phyloP scores from a whole-genome alignment of 2,888 invertebrate species.

The Leucozona laternaria region DNA sequence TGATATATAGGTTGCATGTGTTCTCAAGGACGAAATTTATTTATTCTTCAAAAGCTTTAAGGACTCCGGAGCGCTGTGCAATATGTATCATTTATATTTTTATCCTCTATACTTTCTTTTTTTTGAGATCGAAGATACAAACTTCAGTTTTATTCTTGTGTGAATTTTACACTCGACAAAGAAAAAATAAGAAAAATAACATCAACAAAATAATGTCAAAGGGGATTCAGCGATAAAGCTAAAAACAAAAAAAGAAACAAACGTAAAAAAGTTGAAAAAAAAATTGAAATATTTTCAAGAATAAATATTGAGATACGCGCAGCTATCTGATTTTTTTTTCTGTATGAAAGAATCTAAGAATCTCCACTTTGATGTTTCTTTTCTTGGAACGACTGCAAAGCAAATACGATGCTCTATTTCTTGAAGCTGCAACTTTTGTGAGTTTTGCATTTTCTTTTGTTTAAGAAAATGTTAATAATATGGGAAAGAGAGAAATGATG shows the following conservation, averaged over 20 bases:
- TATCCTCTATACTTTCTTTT: not conserved
- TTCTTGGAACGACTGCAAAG: not conserved
- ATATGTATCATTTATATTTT: not conserved
- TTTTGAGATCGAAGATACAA: slow-evolving; percentile 8
- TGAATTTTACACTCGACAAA: not conserved
- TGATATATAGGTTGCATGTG: not conserved
- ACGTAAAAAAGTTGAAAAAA: not conserved
- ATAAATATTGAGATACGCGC: slow-evolving; percentile 5
- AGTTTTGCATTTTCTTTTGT: not conserved
- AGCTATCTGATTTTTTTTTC: not conserved
- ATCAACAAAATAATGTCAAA: slow-evolving; percentile 4
- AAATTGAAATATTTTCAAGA: slow-evolving; percentile 2
- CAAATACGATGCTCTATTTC: slow-evolving; percentile 7
- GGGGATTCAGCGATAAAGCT: not conserved
- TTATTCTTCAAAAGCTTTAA: slow-evolving; percentile 2
- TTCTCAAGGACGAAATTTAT: slow-evolving; percentile 17
- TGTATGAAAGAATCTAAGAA: not conserved
- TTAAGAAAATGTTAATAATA: not conserved
- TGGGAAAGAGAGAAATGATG: not conserved
- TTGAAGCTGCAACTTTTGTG: not conserved
- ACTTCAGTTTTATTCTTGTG: slow-evolving; percentile 8
- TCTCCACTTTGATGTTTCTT: slow-evolving; percentile 6
- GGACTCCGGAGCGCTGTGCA: not conserved
- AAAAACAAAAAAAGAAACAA: not conserved
- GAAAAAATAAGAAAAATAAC: not conserved